A percentile compares a stretch with the other conserved stretches of the same genome.
Evolutionary conservation across 2,797 vertebrate species (phyloP).

Genomic region (Melanogrammus aeglefinus): DNA sequence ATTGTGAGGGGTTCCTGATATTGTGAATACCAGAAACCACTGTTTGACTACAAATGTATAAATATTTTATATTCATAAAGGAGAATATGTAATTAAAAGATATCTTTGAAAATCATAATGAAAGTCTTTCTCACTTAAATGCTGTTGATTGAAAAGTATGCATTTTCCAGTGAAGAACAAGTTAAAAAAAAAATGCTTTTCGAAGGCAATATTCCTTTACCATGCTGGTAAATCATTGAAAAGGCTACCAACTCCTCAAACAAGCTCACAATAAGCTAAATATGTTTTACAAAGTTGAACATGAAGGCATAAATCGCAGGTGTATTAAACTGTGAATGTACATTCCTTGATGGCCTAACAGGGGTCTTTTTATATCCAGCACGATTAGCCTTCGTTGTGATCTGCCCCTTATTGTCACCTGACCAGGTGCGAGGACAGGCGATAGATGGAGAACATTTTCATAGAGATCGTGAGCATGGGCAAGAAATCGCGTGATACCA

Average conservation of each 20-base stretch:
- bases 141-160: conserved; percentile 32
- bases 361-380: conserved; percentile 40
- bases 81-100: conserved; percentile 28
- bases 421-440: conserved; percentile 88
- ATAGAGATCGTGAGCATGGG: too few relatives aligned
- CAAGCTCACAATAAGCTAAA: conserved; percentile 41
- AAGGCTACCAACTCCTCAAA: conserved; percentile 30
- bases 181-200: conserved; percentile 27
- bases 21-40: conserved; percentile 18
- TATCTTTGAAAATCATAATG: conserved; percentile 22
- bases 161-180: conserved; percentile 31
- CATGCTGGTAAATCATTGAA: conserved; percentile 36
- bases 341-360: conserved; percentile 14
- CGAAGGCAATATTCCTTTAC: conserved; percentile 18
- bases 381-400: conserved; percentile 27
- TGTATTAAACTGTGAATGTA: conserved; percentile 47
- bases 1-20: conserved; percentile 9
- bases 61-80: conserved; percentile 24
- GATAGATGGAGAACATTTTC: conserved; percentile 71
- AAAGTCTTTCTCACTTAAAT: conserved; percentile 51
- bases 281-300: conserved; percentile 40
- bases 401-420: conserved; percentile 72
- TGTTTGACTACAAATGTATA: conserved; percentile 24
- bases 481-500: too few relatives aligned
- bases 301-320: conserved; percentile 42